A percentile compares a stretch with the other conserved stretches of the same genome.
These are phyloP conservation scores for Bucorvus abyssinicus DNA, from an alignment of 2,797 vertebrate species.

Conservation along the genomic window DNA sequence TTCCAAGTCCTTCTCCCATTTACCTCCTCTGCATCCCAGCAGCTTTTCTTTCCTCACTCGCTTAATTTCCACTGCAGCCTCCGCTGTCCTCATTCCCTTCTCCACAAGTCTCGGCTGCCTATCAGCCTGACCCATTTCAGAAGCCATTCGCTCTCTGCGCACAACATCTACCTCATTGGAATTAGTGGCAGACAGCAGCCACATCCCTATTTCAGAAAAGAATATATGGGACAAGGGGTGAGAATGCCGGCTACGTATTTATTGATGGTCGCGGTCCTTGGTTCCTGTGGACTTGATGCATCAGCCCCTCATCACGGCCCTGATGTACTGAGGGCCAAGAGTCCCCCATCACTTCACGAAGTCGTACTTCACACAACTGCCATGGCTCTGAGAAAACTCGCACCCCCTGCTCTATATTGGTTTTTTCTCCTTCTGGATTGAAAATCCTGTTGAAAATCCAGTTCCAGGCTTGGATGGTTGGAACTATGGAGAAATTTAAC, in stretches of 20 bases:
- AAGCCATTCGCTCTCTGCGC: background rate
- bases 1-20: background rate
- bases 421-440: background rate
- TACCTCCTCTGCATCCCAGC: background rate
- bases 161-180: background rate
- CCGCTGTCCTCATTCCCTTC: background rate
- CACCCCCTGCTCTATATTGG: background rate
- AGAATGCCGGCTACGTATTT: background rate
- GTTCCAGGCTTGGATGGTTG: background rate
- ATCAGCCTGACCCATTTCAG: background rate
- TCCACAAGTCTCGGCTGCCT: background rate
- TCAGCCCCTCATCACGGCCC: background rate
- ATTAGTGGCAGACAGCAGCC: background rate
- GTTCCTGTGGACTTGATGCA: background rate
- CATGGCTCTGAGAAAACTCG: background rate
- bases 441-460: background rate
- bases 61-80: background rate
- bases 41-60: background rate
- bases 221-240: background rate
- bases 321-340: background rate
- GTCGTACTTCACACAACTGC: background rate
- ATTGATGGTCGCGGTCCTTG: background rate
- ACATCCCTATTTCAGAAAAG: background rate
- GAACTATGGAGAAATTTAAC: background rate
- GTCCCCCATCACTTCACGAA: background rate